phyloP scores from a whole-genome alignment of 1,140 invertebrate genomes.

The Anastatus disparis region DNA sequence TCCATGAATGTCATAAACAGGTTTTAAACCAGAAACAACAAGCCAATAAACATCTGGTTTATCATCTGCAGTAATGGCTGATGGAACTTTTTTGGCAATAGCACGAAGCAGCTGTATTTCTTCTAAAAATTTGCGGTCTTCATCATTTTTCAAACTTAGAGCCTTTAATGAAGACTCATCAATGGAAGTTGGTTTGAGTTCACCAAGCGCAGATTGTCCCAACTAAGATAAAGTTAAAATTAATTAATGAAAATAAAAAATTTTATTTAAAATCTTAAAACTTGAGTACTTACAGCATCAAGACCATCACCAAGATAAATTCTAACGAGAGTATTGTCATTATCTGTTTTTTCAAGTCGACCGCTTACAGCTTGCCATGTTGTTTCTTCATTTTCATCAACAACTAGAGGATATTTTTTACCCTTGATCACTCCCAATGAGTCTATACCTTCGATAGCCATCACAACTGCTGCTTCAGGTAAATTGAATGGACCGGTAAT shows the following conservation, averaged over 20 bases:
- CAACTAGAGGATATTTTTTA: constrained; percentile 70
- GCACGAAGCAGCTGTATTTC: constrained; percentile 73
- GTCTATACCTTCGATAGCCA: constrained; percentile 79
- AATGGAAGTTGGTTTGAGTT: constrained; percentile 67
- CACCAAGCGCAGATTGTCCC: constrained; percentile 63
- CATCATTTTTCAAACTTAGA: constrained; percentile 63
- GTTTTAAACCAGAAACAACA: constrained; percentile 71
- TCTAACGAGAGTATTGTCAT: constrained; percentile 71
- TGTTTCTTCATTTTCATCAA: constrained; percentile 73
- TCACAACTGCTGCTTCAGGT: constrained; percentile 79
- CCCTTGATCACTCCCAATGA: constrained; percentile 62
- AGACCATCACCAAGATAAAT: constrained; percentile 74
- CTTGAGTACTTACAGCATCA: constrained; percentile 73
- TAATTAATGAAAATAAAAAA: constrained; percentile 35
- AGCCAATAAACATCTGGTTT: constrained; percentile 77
- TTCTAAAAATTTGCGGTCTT: constrained; percentile 74
- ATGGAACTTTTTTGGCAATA: constrained; percentile 70
- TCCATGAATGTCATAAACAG: constrained; percentile 75
- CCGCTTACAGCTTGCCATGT: constrained; percentile 72
- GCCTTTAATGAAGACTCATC: constrained; percentile 52
- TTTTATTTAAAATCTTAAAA: constrained; percentile 23
- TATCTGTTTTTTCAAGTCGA: constrained; percentile 70
- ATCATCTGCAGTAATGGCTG: constrained; percentile 67
- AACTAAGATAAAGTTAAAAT: constrained; percentile 48
- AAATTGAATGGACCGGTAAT: constrained; percentile 80